Evolutionary conservation across 2,797 vertebrate genomes (phyloP), one percentile per base, ranked within the genome.

Genomic region (Oreortyx pictus): DNA sequence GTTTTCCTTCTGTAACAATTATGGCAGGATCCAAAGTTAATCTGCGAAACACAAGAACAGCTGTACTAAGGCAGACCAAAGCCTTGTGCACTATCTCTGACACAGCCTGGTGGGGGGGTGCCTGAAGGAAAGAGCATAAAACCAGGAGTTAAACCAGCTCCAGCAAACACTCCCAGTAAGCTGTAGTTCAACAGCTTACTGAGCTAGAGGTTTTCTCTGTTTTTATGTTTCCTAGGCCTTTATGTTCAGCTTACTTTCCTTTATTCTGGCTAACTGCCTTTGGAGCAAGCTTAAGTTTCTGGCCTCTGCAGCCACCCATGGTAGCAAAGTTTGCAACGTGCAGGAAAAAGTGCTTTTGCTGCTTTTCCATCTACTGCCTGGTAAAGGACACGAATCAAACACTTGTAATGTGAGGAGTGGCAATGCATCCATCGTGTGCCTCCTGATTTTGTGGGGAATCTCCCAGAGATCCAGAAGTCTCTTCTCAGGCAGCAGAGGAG

Each of bases 401-500:
- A 39, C 47, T 44, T 33, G 43, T 6, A 0, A 22, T 10, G 11
- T 11, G 6, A 71, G 41, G 37, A 82, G 79, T 1, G 2, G 64
- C 0, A 0, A 29, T 6, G 7, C 4, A 8, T 33, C 56, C 24
- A n/a, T 23, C 24, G 5, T 4, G 0, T 5, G 25, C 4, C 29
- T 57, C 44, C 44, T 52, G 20, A 20, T 33, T 16, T 12, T 14
- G 19, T 57, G 47, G 65, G 74, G 65, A 52, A 71, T 14, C 50
- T 8, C 15, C 35, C 1, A 1, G 27, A 67, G 43, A 54, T 59
- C 12, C 23, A 27, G 33, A 59, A 43, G 33, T 67, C 31, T 82
- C 35, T 89, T 47, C 74, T 24, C 14, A 47, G 64, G 64, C 33
- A 54, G 59, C 33, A 16, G n/a, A 73, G 50, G 59, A 73, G 33